These are phyloP conservation scores for Buathra laborator DNA, from an alignment of 2,888 invertebrate species.

Conservation along the genomic window DNA sequence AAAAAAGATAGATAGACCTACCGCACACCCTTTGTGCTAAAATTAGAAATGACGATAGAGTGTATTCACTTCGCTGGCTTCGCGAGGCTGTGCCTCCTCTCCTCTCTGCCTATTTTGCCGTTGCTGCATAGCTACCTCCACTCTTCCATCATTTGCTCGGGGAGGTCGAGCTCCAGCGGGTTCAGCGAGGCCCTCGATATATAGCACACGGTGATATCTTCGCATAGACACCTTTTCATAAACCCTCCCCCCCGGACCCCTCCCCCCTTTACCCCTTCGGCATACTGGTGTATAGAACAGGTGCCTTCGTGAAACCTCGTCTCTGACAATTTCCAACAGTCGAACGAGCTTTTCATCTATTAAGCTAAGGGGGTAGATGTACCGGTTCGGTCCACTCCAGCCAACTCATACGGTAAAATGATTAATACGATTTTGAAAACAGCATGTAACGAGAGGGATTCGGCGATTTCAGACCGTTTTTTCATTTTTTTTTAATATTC, in stretches of 20 bases:
- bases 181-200: conserved; percentile 23
- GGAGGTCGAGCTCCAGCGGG: conserved; percentile 34
- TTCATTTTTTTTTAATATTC: no score
- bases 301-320: not conserved
- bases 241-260: conserved; percentile 21
- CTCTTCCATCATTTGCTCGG: conserved; percentile 42
- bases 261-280: not conserved
- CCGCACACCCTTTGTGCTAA: conserved; percentile 83
- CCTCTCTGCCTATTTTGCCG: conserved; percentile 18
- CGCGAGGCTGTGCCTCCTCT: conserved; percentile 59
- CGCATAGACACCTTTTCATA: conserved; percentile 53
- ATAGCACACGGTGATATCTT: conserved; percentile 8
- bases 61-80: conserved; percentile 80
- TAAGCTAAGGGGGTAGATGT: not conserved
- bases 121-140: conserved; percentile 33
- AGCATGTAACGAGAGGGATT: no score
- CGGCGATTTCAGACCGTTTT: no score
- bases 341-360: conserved; percentile 26
- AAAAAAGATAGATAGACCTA: conserved; percentile 63
- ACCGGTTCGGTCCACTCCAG: not conserved
- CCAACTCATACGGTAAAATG: not conserved
- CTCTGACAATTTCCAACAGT: conserved; percentile 37
- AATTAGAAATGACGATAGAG: conserved; percentile 83
- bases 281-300: not conserved
- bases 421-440: no score